Base-by-base conservation (phyloP, 2,888 invertebrate species). In the Ditylenchus weischeri region DNA sequence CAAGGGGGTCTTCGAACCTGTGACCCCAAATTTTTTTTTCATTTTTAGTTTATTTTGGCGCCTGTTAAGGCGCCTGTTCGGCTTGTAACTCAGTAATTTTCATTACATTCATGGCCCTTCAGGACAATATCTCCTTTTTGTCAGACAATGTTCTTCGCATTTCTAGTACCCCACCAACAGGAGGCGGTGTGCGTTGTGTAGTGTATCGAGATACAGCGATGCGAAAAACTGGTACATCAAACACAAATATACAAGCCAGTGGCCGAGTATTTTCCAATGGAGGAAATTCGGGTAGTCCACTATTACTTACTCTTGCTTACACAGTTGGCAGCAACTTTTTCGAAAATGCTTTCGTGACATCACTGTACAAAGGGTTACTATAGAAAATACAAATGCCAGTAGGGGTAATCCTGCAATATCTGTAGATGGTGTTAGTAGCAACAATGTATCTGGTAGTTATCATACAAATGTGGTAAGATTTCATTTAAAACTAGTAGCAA, bases 101-200 rank as follows among this genome's bases (percentile, higher is more conserved):
- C n/a, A n/a, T n/a, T n/a, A n/a, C n/a, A n/a, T n/a, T n/a, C n/a
- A n/a, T n/a, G n/a, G n/a, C n/a, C n/a, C n/a, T 43, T 21, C 19
- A 62, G 62, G 62, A 62, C 21, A 62, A 62, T 43, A 13, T 62
- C 19, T 47, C 62, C 6, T 62, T 62, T 62, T 47, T 62, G 54
- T 48, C 62, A 13, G 62, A 62, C 18, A 62, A 38, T 62, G 62
- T 61, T 19, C 23, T 62, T 61, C 13, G 60, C 15, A 54, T 62
- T 21, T 19, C 19, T 13, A 62, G 62, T 11, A 62, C 62, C 23
- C 23, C 62, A 19, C 43, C 38, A 23, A 62, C 62, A 0, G 62
- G 62, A 0, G 62, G 62, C 13, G 62, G 62, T 0, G 49, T 49
- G 23, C 10, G 54, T 23, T 1, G 43, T n/a, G 23, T 18, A 19